phyloP scores from a whole-genome alignment of 2,797 vertebrate species.

The Acanthurus lineatus region DNA sequence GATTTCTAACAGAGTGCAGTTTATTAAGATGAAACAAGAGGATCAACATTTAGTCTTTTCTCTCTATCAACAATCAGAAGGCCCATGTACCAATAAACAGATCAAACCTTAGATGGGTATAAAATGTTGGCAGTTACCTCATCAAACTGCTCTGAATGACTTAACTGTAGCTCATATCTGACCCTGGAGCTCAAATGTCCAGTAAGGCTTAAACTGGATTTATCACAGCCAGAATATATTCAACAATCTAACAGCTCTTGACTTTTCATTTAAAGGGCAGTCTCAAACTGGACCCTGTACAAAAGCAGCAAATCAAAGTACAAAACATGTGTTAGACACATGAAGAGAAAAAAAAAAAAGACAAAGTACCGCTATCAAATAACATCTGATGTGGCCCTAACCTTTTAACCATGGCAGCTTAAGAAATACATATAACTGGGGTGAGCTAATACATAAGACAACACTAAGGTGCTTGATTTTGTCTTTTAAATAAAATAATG shows the following conservation, averaged over 20 bases:
- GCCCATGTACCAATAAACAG: slow-evolving; percentile 11
- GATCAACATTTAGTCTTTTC: not conserved
- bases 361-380: slow-evolving; percentile 67
- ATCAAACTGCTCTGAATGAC: slow-evolving; percentile 29
- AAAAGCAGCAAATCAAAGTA: slow-evolving; percentile 77
- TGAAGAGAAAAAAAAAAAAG: slow-evolving; percentile 41
- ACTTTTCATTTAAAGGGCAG: slow-evolving; percentile 67
- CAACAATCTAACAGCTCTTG: slow-evolving; percentile 47
- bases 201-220: slow-evolving; percentile 53
- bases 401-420: slow-evolving; percentile 57
- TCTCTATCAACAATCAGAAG: slow-evolving; percentile 23
- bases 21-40: no score
- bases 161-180: slow-evolving; percentile 24
- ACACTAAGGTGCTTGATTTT: slow-evolving; percentile 76
- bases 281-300: slow-evolving; percentile 70
- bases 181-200: slow-evolving; percentile 27
- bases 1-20: no score
- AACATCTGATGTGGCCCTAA: slow-evolving; percentile 54
- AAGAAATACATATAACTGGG: slow-evolving; percentile 54
- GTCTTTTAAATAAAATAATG: slow-evolving; percentile 65
- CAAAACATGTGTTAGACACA: slow-evolving; percentile 67
- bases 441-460: slow-evolving; percentile 54
- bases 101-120: slow-evolving; percentile 20
- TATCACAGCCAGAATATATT: slow-evolving; percentile 51
- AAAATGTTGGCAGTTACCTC: slow-evolving; percentile 33